Evolutionary conservation across 2,113 vertebrate genomes (phyloP).

Genomic region (Chionis minor): DNA sequence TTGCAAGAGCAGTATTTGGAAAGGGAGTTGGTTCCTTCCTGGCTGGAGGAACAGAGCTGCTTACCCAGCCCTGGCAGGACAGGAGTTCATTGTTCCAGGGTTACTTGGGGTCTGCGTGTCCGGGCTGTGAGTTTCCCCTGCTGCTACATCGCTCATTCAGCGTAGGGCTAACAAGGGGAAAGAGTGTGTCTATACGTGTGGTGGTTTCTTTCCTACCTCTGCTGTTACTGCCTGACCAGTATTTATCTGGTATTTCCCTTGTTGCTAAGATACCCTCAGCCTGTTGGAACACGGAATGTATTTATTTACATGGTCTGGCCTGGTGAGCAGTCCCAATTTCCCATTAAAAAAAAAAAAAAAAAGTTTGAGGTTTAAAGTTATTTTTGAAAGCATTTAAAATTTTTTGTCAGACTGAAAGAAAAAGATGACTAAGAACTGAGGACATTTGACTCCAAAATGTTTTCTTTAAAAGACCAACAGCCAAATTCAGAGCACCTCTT

Average conservation of each 20-base stretch:
- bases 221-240: slow-evolving; percentile 54
- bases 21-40: slow-evolving; percentile 69
- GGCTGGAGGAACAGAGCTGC: slow-evolving; percentile 51
- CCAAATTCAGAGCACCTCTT: slow-evolving; percentile 5
- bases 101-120: slow-evolving; percentile 44
- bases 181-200: neutral
- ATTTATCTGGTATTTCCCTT: slow-evolving; percentile 66
- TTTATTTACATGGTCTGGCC: slow-evolving; percentile 68
- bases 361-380: slow-evolving; percentile 31
- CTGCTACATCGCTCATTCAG: neutral
- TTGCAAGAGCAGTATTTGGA: slow-evolving; percentile 52
- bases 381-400: slow-evolving; percentile 27
- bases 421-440: neutral
- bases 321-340: slow-evolving; percentile 40
- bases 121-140: neutral
- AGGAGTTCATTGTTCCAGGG: slow-evolving; percentile 62
- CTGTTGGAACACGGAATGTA: slow-evolving; percentile 56
- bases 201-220: slow-evolving; percentile 52
- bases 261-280: slow-evolving; percentile 65
- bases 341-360: neutral
- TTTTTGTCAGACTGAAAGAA: slow-evolving; percentile 18
- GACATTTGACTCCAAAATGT: neutral
- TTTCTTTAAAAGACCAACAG: neutral
- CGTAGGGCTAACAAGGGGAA: neutral
- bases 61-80: slow-evolving; percentile 54